These are phyloP conservation scores for Lochmaea capreae DNA, from an alignment of 2,888 invertebrate species.

Conservation along the genomic window DNA sequence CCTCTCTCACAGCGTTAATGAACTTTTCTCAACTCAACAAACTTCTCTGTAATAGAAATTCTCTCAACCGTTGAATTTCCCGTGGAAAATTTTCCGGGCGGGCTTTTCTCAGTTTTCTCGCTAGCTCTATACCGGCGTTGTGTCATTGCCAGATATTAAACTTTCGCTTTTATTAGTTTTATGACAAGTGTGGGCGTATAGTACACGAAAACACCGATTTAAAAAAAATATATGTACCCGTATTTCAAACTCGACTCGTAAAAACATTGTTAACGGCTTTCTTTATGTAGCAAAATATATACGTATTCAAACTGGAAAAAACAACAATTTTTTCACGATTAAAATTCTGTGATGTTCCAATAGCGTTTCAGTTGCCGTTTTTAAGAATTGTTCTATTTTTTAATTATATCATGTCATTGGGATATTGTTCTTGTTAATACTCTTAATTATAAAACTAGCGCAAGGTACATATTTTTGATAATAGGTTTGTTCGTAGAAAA, in stretches of 20 bases:
- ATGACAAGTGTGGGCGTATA: constrained; percentile 27
- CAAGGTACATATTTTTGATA: too few relatives aligned
- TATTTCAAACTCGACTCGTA: neutral
- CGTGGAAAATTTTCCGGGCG: constrained; percentile 38
- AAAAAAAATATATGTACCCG: constrained; percentile 3
- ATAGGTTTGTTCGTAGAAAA: too few relatives aligned
- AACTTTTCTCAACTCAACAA: constrained; percentile 34
- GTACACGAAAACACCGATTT: constrained; percentile 6
- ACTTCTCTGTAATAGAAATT: constrained; percentile 48
- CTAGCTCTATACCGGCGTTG: constrained; percentile 57
- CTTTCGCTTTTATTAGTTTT: constrained; percentile 56
- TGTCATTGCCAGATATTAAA: constrained; percentile 60
- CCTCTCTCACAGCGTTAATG: constrained; percentile 27
- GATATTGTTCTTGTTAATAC: too few relatives aligned
- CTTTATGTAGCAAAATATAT: neutral
- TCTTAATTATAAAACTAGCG: too few relatives aligned
- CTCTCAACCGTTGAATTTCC: constrained; percentile 52
- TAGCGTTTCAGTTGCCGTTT: too few relatives aligned
- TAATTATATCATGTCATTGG: too few relatives aligned
- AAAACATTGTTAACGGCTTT: constrained; percentile 5
- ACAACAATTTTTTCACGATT: too few relatives aligned
- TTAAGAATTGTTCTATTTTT: too few relatives aligned
- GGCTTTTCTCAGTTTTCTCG: constrained; percentile 52
- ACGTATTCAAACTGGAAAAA: neutral
- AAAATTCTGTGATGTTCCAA: too few relatives aligned